Percentiles rank a stretch among this genome's conserved stretches.
phyloP scores from a whole-genome alignment of 2,113 vertebrate genomes.

The Cheilinus undulatus region DNA sequence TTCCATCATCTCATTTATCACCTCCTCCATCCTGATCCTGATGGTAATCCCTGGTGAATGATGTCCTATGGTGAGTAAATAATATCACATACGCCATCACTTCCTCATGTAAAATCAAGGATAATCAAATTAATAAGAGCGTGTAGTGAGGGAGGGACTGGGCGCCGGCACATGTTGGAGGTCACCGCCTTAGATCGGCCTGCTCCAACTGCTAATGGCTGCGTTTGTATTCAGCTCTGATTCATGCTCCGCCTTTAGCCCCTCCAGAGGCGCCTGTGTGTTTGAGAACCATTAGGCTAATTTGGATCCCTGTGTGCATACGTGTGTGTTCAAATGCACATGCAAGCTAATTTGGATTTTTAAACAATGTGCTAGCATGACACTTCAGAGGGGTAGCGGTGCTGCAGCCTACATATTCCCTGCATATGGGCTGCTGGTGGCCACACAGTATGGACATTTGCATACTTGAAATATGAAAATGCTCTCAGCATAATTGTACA shows the following conservation, averaged over 20 bases:
- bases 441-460: constrained; percentile 68
- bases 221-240: constrained; percentile 69
- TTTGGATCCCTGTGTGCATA: constrained; percentile 35
- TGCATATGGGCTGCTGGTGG: constrained; percentile 53
- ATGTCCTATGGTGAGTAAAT: not conserved
- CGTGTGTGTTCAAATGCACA: constrained; percentile 52
- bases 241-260: constrained; percentile 39
- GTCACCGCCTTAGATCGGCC: constrained; percentile 37
- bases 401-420: constrained; percentile 59
- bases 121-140: constrained; percentile 42
- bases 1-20: not conserved
- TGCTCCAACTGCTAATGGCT: constrained; percentile 62
- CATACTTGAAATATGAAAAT: constrained; percentile 78
- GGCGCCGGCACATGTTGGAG: constrained; percentile 51
- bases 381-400: constrained; percentile 62
- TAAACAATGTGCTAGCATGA: constrained; percentile 27
- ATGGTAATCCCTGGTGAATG: constrained; percentile 1
- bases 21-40: not conserved
- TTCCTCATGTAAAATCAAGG: constrained; percentile 27
- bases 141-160: constrained; percentile 6
- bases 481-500: constrained; percentile 77
- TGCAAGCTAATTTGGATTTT: constrained; percentile 66
- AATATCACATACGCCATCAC: constrained; percentile 25
- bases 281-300: constrained; percentile 67
- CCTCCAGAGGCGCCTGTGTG: constrained; percentile 59